Evolutionary conservation across 1,140 invertebrate species (phyloP), one percentile per base, ranked within the genome.

Genomic region (Drosophila pachea): DNA sequence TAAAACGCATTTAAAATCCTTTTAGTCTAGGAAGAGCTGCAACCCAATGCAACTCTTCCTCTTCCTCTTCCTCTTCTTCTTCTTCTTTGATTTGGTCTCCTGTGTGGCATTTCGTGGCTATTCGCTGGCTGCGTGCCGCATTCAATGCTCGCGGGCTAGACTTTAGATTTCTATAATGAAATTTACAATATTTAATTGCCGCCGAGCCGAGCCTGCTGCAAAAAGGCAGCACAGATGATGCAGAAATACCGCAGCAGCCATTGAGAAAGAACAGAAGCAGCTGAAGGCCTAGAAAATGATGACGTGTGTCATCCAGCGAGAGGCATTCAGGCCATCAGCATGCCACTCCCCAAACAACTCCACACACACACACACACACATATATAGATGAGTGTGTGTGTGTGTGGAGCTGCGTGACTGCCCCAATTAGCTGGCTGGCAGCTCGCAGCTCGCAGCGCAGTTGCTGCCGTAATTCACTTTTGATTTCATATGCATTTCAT

Each of bases 401-500:
- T 12, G 40, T 8, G 2, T 1, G 40, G 8, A 7, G 60, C 64
- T 84, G 79, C 81, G 76, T 84, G 81, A 81, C 81, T 68, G 60
- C 8, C 32, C 70, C 78, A 86, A 84, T 84, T 84, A 81, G 70
- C 65, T 14, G 55, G 5, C 40, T 42, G 29, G 11, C 56, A n/a
- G n/a, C n/a, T n/a, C 0, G 40, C n/a, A 35, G 58, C 40, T 52
- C 36, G n/a, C n/a, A n/a, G n/a, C n/a, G n/a, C n/a, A n/a, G 38
- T 32, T 32, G 49, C 14, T 55, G 38, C 73, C 65, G 70, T 86
- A 86, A 86, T 82, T 86, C 82, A 86, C 82, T 86, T 86, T 86
- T 86, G 82, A 86, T 86, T 86, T 86, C 78, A 86, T 86, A 82
- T 82, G 78, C 66, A 86, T 86, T 86, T 86, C 74, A 86, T 86